Evolutionary conservation across 2,797 vertebrate species (phyloP).

Genomic region (Cryptoblepharus egeriae): DNA sequence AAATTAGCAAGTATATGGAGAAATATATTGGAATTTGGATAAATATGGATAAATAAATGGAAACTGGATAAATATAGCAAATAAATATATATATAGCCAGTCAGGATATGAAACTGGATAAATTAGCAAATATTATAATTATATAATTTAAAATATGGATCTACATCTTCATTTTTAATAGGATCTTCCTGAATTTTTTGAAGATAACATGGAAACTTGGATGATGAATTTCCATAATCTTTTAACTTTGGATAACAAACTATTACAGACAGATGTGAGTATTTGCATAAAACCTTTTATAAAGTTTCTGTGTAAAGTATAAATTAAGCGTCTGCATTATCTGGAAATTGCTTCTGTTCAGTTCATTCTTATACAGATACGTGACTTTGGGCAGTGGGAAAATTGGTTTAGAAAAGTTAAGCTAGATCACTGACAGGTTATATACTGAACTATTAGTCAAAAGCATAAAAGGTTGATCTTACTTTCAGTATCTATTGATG

Average conservation of each 20-base stretch:
- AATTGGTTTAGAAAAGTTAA: neutral
- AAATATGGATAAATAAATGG: no score
- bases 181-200: slow-evolving; percentile 99
- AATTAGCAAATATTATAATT: neutral
- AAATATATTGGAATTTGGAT: no score
- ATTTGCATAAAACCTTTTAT: slow-evolving; percentile 33
- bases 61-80: no score
- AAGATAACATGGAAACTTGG: slow-evolving; percentile 99
- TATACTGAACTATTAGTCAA: no score
- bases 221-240: slow-evolving; percentile 97
- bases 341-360: neutral
- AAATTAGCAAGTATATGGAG: neutral
- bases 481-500: neutral
- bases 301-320: slow-evolving; percentile 1
- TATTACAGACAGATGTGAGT: slow-evolving; percentile 96
- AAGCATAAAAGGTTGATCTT: no score
- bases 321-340: neutral
- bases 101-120: neutral
- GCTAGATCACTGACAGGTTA: neutral
- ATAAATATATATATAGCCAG: no score
- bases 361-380: neutral
- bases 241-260: slow-evolving; percentile 97
- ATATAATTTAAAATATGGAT: slow-evolving; percentile 9
- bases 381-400: neutral
- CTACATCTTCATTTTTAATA: slow-evolving; percentile 63